Percentiles rank a stretch among this genome's conserved stretches.
Conservation (phyloP, 2,888 invertebrate genomes). For the Cyclophora albipunctata region DNA sequence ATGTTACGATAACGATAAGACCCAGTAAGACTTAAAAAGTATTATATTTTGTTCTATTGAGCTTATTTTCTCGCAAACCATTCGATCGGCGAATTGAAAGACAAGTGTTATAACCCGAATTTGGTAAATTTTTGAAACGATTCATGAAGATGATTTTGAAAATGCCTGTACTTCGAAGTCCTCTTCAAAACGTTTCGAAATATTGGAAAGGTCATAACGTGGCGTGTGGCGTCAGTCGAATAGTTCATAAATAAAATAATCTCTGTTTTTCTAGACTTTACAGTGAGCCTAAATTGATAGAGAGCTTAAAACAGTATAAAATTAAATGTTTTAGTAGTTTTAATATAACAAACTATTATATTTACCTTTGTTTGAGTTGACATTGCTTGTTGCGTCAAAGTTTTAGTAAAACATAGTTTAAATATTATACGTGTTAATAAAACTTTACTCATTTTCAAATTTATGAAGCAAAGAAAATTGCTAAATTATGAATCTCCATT, state of each 20-base stretch:
- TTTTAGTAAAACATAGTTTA: slow-evolving; percentile 53
- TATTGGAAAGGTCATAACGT: background rate
- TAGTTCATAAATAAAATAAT: slow-evolving; percentile 31
- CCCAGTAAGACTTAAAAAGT: slow-evolving; percentile 27
- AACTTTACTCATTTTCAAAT: slow-evolving; percentile 16
- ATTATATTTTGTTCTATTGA: slow-evolving; percentile 33
- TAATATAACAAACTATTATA: slow-evolving; percentile 60
- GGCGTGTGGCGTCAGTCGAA: slow-evolving; percentile 1
- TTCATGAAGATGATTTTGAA: slow-evolving; percentile 5
- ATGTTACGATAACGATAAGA: slow-evolving; percentile 27
- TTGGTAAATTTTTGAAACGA: slow-evolving; percentile 4
- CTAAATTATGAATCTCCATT: slow-evolving; percentile 40
- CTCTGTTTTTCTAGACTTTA: slow-evolving; percentile 54
- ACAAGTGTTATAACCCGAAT: slow-evolving; percentile 2
- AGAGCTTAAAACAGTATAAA: slow-evolving; percentile 68
- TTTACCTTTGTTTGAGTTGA: slow-evolving; percentile 71
- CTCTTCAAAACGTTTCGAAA: slow-evolving; percentile 4
- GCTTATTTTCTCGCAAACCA: slow-evolving; percentile 30
- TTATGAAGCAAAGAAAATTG: slow-evolving; percentile 3
- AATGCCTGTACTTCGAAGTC: slow-evolving; percentile 13
- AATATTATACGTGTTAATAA: slow-evolving; percentile 41
- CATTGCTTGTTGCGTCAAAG: slow-evolving; percentile 65
- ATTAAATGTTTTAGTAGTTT: slow-evolving; percentile 67
- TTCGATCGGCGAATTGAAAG: slow-evolving; percentile 5
- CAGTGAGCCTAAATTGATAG: slow-evolving; percentile 68